Base-by-base conservation (phyloP, 2,888 invertebrate species). In the Pocota personata region DNA sequence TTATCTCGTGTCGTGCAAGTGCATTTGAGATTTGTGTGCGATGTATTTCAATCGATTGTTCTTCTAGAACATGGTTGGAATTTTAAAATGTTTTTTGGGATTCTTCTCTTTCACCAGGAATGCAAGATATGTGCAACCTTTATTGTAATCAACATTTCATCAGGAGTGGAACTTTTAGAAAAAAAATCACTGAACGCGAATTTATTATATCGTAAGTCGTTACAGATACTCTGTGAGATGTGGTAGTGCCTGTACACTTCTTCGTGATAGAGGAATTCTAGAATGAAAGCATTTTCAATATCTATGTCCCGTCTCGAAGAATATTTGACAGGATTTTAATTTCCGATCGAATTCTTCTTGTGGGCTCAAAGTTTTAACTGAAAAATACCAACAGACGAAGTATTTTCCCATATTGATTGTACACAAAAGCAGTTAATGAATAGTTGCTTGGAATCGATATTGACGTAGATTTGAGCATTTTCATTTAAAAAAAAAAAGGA, bases 301-400 rank as follows among this genome's bases (percentile, higher is more conserved):
- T 14, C 10, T n/a, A 30, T 24, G 14, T 27, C 14, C 14, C 1
- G n/a, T 16, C 14, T 16, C 16, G 6, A 30, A 12, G 43, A 46
- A 62, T 35, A 6, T 48, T 21, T 48, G 48, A 46, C 48, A 66
- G 21, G 64, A 48, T 66, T 66, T 66, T 66, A 66, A 66, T 66
- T 66, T 66, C 64, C 64, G 64, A 66, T 35, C 10, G 3, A 3
- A 46, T 48, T 30, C 16, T 16, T 27, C 27, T 3, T 62, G 43
- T 40, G 12, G 37, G n/a, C 32, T 8, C n/a, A 14, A 8, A 19
- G 24, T 60, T 21, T 46, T 64, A 12, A 24, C 21, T 12, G 1
- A 16, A 46, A 62, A 46, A 32, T 35, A 48, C 46, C 48, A 6
- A 48, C 1, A 46, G 19, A 4, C 19, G 14, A n/a, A 32, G 16